These are phyloP conservation scores for Pogonus chalceus DNA, from an alignment of 1,140 invertebrate species.

Conservation along the genomic window DNA sequence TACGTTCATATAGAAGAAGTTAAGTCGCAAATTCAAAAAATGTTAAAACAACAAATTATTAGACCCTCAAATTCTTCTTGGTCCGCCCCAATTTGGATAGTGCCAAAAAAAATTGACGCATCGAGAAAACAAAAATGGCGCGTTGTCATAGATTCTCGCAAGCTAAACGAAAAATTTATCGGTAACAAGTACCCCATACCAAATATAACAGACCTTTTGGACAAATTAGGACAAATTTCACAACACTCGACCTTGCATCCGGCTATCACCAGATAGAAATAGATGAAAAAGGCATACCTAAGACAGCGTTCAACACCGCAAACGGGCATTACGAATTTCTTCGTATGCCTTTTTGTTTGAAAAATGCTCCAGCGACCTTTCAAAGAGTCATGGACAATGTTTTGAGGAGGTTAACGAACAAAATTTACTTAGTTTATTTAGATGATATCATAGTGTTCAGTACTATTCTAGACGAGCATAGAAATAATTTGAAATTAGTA, in stretches of 20 bases:
- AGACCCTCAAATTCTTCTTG: constrained; percentile 26
- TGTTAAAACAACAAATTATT: constrained; percentile 26
- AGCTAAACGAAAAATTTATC: constrained; percentile 34
- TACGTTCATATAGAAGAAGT: constrained; percentile 22
- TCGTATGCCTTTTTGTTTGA: constrained; percentile 30
- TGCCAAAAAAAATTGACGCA: constrained; percentile 32
- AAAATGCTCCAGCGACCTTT: constrained; percentile 32
- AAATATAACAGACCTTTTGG: constrained; percentile 37
- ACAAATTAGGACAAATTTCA: constrained; percentile 37
- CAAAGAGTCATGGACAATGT: constrained; percentile 32
- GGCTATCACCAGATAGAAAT: constrained; percentile 38
- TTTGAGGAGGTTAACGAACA: constrained; percentile 24
- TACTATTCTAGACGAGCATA: constrained; percentile 29
- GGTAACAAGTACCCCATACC: constrained; percentile 44
- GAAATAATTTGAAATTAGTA: constrained; percentile 22
- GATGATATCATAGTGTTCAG: constrained; percentile 37
- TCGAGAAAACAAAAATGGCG: constrained; percentile 29
- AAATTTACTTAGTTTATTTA: constrained; percentile 24
- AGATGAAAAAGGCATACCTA: constrained; percentile 20
- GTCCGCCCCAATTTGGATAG: constrained; percentile 26
- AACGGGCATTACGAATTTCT: constrained; percentile 28
- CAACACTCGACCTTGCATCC: constrained; percentile 32
- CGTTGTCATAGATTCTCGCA: constrained; percentile 34
- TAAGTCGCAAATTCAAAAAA: constrained; percentile 22
- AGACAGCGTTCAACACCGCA: constrained; percentile 30